Percentiles rank a stretch among this genome's conserved stretches.
Evolutionary conservation across 2,113 vertebrate genomes (phyloP).

Genomic region (Prietella phreatophila): DNA sequence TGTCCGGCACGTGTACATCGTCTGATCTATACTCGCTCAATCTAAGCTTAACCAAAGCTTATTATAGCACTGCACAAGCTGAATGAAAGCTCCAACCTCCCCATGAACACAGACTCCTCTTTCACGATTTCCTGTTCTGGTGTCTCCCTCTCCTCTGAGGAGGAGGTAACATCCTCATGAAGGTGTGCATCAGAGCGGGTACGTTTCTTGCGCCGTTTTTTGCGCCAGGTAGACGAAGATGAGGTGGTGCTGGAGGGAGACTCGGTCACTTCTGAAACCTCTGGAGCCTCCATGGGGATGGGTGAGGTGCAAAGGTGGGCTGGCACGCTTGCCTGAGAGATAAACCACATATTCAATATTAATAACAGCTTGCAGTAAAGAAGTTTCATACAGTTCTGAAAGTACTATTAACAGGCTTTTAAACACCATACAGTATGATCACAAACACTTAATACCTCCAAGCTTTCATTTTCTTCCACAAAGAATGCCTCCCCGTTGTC

Average conservation of each 20-base stretch:
- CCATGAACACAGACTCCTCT: slow-evolving; percentile 55
- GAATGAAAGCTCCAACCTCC: slow-evolving; percentile 62
- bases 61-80: not conserved
- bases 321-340: slow-evolving; percentile 70
- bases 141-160: slow-evolving; percentile 74
- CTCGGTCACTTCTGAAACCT: slow-evolving; percentile 31
- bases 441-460: slow-evolving; percentile 67
- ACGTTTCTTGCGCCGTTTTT: slow-evolving; percentile 74
- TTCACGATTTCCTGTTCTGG: slow-evolving; percentile 54
- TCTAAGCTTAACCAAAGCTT: not conserved
- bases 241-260: not conserved
- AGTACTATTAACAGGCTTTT: not conserved
- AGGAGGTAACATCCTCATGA: slow-evolving; percentile 55
- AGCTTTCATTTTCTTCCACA: slow-evolving; percentile 80
- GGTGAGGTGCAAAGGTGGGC: slow-evolving; percentile 81
- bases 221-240: slow-evolving; percentile 60
- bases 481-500: slow-evolving; percentile 96
- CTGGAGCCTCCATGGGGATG: slow-evolving; percentile 66
- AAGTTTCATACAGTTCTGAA: not conserved
- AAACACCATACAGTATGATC: not conserved
- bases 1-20: not conserved
- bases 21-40: not conserved
- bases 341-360: not conserved
- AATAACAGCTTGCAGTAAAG: not conserved
- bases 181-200: slow-evolving; percentile 62